phyloP scores from a whole-genome alignment of 2,888 invertebrate species.

The Polyploca ridens region DNA sequence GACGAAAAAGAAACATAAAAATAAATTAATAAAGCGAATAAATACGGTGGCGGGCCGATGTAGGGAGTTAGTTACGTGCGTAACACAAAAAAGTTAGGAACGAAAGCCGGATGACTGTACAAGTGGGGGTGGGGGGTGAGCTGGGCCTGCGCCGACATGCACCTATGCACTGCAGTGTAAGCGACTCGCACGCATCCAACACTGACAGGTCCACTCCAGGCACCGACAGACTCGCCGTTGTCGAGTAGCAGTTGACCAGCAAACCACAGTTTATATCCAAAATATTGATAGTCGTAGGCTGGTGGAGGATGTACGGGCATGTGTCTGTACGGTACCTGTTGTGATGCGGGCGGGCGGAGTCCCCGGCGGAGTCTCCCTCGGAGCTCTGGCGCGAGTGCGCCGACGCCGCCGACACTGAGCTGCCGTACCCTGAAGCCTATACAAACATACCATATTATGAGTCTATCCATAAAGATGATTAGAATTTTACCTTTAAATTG shows the following conservation, averaged over 20 bases:
- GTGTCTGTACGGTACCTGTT: not conserved
- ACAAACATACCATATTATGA: not conserved
- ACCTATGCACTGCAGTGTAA: slow-evolving; percentile 13
- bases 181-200: slow-evolving; percentile 7
- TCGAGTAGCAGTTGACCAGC: not conserved
- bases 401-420: slow-evolving; percentile 91
- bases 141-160: slow-evolving; percentile 5
- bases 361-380: slow-evolving; percentile 85
- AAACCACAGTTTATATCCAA: not conserved
- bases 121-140: not conserved
- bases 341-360: slow-evolving; percentile 31
- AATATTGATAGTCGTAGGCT: not conserved
- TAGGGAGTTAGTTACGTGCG: slow-evolving; percentile 64
- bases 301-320: not conserved
- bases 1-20: slow-evolving; percentile 50
- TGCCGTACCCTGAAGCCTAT: slow-evolving; percentile 95
- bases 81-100: slow-evolving; percentile 36
- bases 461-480: too few relatives aligned
- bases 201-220: not conserved
- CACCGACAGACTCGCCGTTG: not conserved
- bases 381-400: slow-evolving; percentile 96
- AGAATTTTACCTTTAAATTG: too few relatives aligned
- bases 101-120: not conserved
- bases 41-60: slow-evolving; percentile 34
- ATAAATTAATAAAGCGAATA: slow-evolving; percentile 61